Percentiles rank a stretch among this genome's conserved stretches.
phyloP scores from a whole-genome alignment of 2,888 invertebrate species.

The Endomychus coccineus region DNA sequence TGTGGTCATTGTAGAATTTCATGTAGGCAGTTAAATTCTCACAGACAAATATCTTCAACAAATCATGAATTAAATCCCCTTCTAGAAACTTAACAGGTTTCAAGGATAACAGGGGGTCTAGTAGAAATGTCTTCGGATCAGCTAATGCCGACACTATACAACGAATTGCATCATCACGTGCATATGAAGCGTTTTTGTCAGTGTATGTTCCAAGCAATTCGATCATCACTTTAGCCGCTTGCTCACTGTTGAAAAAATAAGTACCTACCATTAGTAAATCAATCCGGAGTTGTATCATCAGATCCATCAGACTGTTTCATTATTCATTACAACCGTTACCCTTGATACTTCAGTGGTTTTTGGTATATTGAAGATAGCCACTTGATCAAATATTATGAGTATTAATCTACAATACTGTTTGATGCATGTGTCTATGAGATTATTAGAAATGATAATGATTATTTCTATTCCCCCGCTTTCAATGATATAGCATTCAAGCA shows the following conservation, averaged over 20 bases:
- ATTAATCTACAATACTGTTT: too few species aligned
- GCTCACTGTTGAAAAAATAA: slow-evolving; percentile 55
- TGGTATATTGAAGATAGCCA: too few species aligned
- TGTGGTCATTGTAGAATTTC: slow-evolving; percentile 85
- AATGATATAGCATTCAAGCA: too few species aligned
- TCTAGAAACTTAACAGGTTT: slow-evolving; percentile 94
- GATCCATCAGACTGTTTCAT: not conserved
- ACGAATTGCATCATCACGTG: slow-evolving; percentile 92
- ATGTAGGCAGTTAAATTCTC: slow-evolving; percentile 90
- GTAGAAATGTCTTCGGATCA: slow-evolving; percentile 89
- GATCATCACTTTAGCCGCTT: slow-evolving; percentile 94
- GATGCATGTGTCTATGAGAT: too few species aligned
- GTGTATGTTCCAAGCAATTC: slow-evolving; percentile 94
- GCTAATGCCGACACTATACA: slow-evolving; percentile 94
- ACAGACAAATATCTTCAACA: slow-evolving; percentile 89
- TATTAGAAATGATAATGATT: too few species aligned
- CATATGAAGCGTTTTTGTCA: slow-evolving; percentile 93
- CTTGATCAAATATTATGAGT: too few species aligned
- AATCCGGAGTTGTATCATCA: not conserved
- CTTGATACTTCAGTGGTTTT: too few species aligned
- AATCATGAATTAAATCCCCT: slow-evolving; percentile 90
- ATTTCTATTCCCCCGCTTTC: too few species aligned
- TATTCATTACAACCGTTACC: too few species aligned
- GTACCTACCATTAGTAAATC: not conserved
- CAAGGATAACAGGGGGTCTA: slow-evolving; percentile 87